A percentile compares a stretch with the other conserved stretches of the same genome.
Evolutionary conservation across 2,888 invertebrate genomes (phyloP).

Genomic region (Beris morrisii): DNA sequence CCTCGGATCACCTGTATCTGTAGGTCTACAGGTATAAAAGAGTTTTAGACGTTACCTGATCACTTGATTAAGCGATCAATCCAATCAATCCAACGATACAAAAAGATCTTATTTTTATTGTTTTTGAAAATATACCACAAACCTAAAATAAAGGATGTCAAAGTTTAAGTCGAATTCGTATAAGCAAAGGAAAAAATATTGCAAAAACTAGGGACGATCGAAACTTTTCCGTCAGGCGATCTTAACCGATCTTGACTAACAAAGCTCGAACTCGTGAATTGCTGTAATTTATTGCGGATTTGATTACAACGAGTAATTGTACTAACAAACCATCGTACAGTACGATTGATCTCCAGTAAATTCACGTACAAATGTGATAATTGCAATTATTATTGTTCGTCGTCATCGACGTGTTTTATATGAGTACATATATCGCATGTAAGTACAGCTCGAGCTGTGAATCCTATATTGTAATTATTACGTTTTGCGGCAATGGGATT

Average conservation of each 20-base stretch:
- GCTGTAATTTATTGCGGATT: slow-evolving; percentile 34
- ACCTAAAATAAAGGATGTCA: slow-evolving; percentile 31
- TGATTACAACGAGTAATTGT: slow-evolving; percentile 27
- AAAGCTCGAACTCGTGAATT: slow-evolving; percentile 12
- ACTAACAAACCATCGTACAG: slow-evolving; percentile 20
- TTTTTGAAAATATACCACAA: slow-evolving; percentile 2
- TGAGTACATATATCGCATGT: slow-evolving; percentile 29
- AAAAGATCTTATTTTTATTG: slow-evolving; percentile 29
- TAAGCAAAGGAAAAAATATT: background rate
- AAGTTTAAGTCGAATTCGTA: slow-evolving; percentile 31
- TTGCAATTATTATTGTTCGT: slow-evolving; percentile 33
- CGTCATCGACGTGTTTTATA: slow-evolving; percentile 23
- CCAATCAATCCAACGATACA: background rate
- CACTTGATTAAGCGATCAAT: too few species aligned
- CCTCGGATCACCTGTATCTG: slow-evolving; percentile 11
- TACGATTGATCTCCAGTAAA: slow-evolving; percentile 10
- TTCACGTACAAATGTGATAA: slow-evolving; percentile 36
- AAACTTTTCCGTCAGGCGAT: too few species aligned
- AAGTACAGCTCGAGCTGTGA: slow-evolving; percentile 23
- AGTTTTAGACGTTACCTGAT: too few species aligned
- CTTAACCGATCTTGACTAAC: too few species aligned
- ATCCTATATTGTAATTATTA: slow-evolving; percentile 15
- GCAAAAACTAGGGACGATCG: too few species aligned
- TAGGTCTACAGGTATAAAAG: background rate
- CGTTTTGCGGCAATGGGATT: too few species aligned